A percentile compares a stretch with the other conserved stretches of the same genome.
These are phyloP conservation scores for cat (Felis catus) DNA, from an alignment of 2,113 vertebrate genomes.

Conservation along the genomic window DNA sequence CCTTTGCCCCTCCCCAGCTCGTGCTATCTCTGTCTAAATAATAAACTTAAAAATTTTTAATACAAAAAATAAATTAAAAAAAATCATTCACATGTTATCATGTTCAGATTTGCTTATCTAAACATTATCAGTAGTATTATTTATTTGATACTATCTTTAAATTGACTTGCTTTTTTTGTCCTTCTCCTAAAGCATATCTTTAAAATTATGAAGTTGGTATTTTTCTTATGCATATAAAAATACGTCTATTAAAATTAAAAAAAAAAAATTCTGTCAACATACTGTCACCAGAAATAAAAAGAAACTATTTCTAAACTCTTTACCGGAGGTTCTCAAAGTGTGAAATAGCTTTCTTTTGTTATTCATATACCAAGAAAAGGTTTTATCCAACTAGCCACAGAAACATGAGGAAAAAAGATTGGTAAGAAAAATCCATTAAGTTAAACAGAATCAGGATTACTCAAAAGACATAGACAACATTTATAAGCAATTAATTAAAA, in stretches of 20 bases:
- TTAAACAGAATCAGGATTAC: slow-evolving; percentile 40
- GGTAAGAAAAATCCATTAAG: background rate
- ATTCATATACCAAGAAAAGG: slow-evolving; percentile 2
- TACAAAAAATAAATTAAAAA: no score
- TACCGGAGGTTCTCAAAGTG: background rate
- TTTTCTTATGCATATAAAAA: slow-evolving; percentile 16
- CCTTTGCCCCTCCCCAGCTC: no score
- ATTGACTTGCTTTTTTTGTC: background rate
- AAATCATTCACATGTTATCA: background rate
- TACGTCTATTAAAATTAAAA: background rate
- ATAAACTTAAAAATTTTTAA: no score
- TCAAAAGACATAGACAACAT: slow-evolving; percentile 23
- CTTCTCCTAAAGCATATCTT: background rate
- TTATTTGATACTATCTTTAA: background rate
- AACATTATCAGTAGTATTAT: background rate
- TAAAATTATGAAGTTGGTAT: background rate
- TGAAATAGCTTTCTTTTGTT: background rate
- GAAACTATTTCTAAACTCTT: slow-evolving; percentile 16
- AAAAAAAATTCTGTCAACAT: background rate
- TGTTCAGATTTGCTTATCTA: background rate
- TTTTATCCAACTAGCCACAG: background rate
- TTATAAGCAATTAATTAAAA: slow-evolving; percentile 45
- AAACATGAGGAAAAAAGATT: background rate
- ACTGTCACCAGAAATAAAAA: slow-evolving; percentile 38
- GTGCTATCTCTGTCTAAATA: no score